Evolutionary conservation across 2,113 vertebrate genomes (phyloP).

Genomic region (Burhinus bistriatus): DNA sequence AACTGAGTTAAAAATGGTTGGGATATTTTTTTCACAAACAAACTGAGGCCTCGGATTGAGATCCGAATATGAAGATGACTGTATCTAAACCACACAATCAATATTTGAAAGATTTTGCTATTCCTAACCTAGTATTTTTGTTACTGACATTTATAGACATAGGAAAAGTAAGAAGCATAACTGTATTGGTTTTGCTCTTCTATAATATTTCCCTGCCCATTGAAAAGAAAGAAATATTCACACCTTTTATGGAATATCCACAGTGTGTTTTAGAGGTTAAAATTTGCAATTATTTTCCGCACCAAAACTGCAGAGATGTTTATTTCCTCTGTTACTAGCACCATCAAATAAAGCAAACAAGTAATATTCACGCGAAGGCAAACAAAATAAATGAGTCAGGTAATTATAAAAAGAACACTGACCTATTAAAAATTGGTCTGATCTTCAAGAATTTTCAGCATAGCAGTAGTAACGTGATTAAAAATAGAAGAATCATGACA

Average conservation of each 20-base stretch:
- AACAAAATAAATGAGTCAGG: conserved; percentile 64
- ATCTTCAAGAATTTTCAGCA: conserved; percentile 67
- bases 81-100: background rate
- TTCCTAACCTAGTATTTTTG: background rate
- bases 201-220: background rate
- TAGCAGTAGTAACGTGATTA: conserved; percentile 56
- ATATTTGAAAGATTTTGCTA: background rate
- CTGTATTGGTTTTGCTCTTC: background rate
- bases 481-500: conserved; percentile 71
- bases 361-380: conserved; percentile 29
- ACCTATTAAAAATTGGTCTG: conserved; percentile 69
- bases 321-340: conserved; percentile 18
- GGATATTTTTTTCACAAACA: background rate
- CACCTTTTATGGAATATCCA: background rate
- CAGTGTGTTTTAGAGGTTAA: background rate
- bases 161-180: background rate
- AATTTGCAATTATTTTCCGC: conserved; percentile 21
- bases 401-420: conserved; percentile 65
- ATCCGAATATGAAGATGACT: background rate
- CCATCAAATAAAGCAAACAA: conserved; percentile 39
- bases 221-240: background rate
- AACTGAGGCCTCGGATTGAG: background rate
- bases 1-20: background rate
- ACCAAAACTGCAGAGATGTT: background rate
- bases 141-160: background rate